Percentiles rank a stretch among this genome's conserved stretches.
Conservation (phyloP, 2,888 invertebrate genomes). For the Sphaerophoria rueppellii region DNA sequence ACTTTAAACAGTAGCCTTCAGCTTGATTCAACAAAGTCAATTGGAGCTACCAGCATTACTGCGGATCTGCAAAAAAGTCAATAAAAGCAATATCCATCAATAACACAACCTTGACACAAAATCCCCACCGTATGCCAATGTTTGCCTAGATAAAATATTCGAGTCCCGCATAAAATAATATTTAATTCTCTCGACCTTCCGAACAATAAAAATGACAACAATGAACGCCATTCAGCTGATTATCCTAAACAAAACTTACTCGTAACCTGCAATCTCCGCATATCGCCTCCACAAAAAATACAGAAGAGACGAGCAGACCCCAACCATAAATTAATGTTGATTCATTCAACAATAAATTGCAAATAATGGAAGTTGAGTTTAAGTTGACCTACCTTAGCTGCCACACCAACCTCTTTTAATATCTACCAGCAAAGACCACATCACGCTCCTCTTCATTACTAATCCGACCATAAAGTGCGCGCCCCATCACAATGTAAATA, state of each 20-base stretch:
- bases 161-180: neutral
- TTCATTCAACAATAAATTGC: slow-evolving; percentile 42
- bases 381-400: slow-evolving; percentile 37
- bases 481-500: slow-evolving; percentile 54
- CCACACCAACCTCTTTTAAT: neutral
- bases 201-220: slow-evolving; percentile 29
- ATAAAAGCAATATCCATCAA: too few relatives aligned
- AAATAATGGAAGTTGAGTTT: slow-evolving; percentile 34
- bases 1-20: too few relatives aligned
- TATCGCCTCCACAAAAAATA: neutral
- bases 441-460: slow-evolving; percentile 41
- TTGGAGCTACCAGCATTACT: too few relatives aligned
- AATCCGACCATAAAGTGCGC: slow-evolving; percentile 51
- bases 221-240: slow-evolving; percentile 6
- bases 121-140: too few relatives aligned
- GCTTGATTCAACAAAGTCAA: too few relatives aligned
- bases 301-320: neutral
- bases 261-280: neutral
- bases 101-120: too few relatives aligned
- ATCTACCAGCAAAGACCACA: slow-evolving; percentile 3
- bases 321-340: slow-evolving; percentile 26
- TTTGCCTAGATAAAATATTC: neutral
- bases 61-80: too few relatives aligned
- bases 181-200: slow-evolving; percentile 30
- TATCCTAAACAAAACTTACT: slow-evolving; percentile 19